phyloP scores from a whole-genome alignment of 1,140 invertebrate species.

The Hypsibius dujardini region DNA sequence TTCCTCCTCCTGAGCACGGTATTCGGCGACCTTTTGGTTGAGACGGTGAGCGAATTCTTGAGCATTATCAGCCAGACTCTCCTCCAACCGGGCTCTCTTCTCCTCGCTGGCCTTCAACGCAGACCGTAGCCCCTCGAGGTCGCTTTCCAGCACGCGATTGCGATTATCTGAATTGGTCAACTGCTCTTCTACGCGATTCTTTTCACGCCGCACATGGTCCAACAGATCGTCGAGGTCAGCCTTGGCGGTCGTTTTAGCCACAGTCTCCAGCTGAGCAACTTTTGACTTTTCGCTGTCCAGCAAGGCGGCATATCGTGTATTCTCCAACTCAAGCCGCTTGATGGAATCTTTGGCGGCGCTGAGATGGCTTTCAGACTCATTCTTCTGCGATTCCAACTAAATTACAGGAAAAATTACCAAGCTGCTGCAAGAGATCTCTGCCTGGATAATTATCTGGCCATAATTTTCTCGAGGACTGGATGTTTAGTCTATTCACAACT shows the following conservation, averaged over 20 bases:
- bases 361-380: too few relatives aligned
- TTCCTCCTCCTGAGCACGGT: too few relatives aligned
- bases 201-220: conserved; percentile 6
- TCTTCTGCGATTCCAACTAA: too few relatives aligned
- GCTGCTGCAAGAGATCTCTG: neutral
- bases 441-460: conserved; percentile 26
- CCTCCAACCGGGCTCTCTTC: too few relatives aligned
- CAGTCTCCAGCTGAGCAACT: neutral
- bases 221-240: conserved; percentile 1
- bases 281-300: too few relatives aligned
- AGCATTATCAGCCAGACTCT: too few relatives aligned
- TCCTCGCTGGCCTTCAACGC: neutral
- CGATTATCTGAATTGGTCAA: neutral
- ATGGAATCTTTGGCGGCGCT: too few relatives aligned
- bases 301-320: too few relatives aligned
- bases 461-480: conserved; percentile 23
- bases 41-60: too few relatives aligned
- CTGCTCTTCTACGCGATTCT: neutral
- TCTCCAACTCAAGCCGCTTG: too few relatives aligned
- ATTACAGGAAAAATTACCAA: too few relatives aligned
- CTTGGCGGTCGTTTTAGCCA: conserved; percentile 1
- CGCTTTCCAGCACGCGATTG: neutral
- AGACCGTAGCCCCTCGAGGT: neutral
- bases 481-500: conserved; percentile 34
- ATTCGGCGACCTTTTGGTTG: too few relatives aligned